Evolutionary conservation across 2,797 vertebrate genomes (phyloP).

Genomic region (Microchirus variegatus): DNA sequence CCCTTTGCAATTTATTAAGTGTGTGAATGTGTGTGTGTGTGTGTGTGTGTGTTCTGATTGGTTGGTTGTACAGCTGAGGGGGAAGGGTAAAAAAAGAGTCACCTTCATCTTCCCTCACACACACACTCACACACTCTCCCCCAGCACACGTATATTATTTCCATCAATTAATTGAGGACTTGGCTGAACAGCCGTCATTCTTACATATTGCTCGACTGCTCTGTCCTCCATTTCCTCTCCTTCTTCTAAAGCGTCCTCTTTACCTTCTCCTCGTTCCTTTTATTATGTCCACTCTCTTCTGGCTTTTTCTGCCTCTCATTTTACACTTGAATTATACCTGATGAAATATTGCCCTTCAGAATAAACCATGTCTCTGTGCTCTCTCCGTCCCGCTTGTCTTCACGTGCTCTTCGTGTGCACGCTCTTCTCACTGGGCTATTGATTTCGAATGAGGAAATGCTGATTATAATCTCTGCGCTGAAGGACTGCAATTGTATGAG

Average conservation of each 20-base stretch:
- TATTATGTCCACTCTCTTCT: slow-evolving; percentile 28
- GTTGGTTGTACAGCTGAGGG: slow-evolving; percentile 18
- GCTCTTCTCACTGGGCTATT: slow-evolving; percentile 26
- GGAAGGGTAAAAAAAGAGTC: slow-evolving; percentile 36
- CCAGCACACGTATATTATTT: slow-evolving; percentile 27
- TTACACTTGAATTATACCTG: slow-evolving; percentile 66
- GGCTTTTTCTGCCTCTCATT: slow-evolving; percentile 51
- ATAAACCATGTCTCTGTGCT: slow-evolving; percentile 47
- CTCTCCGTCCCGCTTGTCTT: slow-evolving; percentile 21
- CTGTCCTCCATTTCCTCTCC: slow-evolving; percentile 40
- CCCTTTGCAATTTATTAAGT: slow-evolving; percentile 23
- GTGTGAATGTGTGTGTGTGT: neutral
- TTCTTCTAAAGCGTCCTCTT: slow-evolving; percentile 25
- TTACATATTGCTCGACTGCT: slow-evolving; percentile 47
- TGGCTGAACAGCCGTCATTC: slow-evolving; percentile 63
- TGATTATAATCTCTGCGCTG: slow-evolving; percentile 36
- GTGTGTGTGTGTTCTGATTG: slow-evolving; percentile 27
- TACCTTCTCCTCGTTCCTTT: slow-evolving; percentile 33
- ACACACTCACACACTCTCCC: too few relatives aligned
- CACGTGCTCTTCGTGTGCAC: slow-evolving; percentile 1
- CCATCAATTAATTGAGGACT: slow-evolving; percentile 48
- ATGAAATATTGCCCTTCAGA: slow-evolving; percentile 67
- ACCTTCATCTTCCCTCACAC: slow-evolving; percentile 47
- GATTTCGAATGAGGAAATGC: slow-evolving; percentile 44
- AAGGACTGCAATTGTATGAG: slow-evolving; percentile 9